Evolutionary conservation across 1,140 invertebrate genomes (phyloP), one percentile per base, ranked within the genome.

Genomic region (Ceratoteleas bidentatus): DNA sequence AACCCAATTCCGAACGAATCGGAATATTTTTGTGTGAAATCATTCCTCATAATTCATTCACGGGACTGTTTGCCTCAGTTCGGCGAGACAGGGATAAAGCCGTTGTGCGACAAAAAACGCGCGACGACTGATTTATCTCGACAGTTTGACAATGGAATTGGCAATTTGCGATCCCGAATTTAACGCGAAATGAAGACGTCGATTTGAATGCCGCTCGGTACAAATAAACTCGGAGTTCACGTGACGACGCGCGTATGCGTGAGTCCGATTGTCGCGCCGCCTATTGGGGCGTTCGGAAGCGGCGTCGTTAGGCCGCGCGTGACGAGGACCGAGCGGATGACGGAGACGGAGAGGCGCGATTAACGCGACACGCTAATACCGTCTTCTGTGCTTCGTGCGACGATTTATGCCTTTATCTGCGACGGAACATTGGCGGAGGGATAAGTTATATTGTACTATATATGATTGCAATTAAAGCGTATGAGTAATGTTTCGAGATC

Each of bases 271-370:
- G 56, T 73, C 33, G 76, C 38, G 60, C 13, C 14, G 52, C 38
- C 68, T 73, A 79, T 79, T 79, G 76, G 76, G 68, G 61, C 76
- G 68, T 61, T 56, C 52, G 72, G 43, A 57, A 57, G 50, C 60
- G 45, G 57, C 49, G 57, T 73, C 68, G 54, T 66, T 66, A 62
- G 60, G 45, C n/a, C 9, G 62, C 45, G 40, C 36, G 11, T 2
- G 16, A 64, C 60, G 45, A 61, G 45, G 34, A 33, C 34, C 16
- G 61, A 74, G 7, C 47, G 36, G 7, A 16, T 7, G 13, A 66
- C 36, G 56, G 61, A 66, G 65, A 65, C 54, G 36, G 47, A 24
- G 53, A 9, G 56, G 15, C 57, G 60, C 61, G 66, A 77, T 72
- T 66, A 70, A 69, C 56, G 49, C 32, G 10, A 14, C 50, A 40